Percentiles rank a stretch among this genome's conserved stretches.
phyloP scores from a whole-genome alignment of 2,888 invertebrate species.

The Dione vanillae region DNA sequence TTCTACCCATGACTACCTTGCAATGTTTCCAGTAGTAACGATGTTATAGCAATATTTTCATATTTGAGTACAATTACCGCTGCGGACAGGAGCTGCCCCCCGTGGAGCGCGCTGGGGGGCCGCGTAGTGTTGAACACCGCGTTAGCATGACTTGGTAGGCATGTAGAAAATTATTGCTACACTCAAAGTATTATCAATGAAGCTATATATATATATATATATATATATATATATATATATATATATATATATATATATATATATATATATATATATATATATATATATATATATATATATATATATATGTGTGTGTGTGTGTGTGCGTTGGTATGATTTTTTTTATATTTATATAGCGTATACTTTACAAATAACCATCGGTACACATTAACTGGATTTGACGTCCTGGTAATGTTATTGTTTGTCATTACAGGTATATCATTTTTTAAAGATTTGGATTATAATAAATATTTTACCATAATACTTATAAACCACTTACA shows the following conservation, averaged over 20 bases:
- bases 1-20: slow-evolving; percentile 37
- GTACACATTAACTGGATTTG: too few species aligned
- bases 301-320: too few species aligned
- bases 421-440: too few species aligned
- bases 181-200: slow-evolving; percentile 8
- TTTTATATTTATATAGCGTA: too few species aligned
- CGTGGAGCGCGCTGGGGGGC: slow-evolving; percentile 69
- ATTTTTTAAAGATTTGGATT: too few species aligned
- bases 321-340: too few species aligned
- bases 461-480: too few species aligned
- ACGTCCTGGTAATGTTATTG: too few species aligned
- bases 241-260: not conserved
- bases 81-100: slow-evolving; percentile 71
- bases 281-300: not conserved
- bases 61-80: slow-evolving; percentile 68
- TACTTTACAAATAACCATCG: too few species aligned
- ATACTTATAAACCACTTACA: too few species aligned
- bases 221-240: not conserved
- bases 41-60: slow-evolving; percentile 67
- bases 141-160: slow-evolving; percentile 27
- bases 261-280: not conserved
- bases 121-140: slow-evolving; percentile 40
- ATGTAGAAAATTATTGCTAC: slow-evolving; percentile 20
- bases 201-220: not conserved
- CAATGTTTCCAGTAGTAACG: slow-evolving; percentile 55